Conservation (phyloP, 92 coral and sea anemone genomes). For the Siderastrea radians region DNA sequence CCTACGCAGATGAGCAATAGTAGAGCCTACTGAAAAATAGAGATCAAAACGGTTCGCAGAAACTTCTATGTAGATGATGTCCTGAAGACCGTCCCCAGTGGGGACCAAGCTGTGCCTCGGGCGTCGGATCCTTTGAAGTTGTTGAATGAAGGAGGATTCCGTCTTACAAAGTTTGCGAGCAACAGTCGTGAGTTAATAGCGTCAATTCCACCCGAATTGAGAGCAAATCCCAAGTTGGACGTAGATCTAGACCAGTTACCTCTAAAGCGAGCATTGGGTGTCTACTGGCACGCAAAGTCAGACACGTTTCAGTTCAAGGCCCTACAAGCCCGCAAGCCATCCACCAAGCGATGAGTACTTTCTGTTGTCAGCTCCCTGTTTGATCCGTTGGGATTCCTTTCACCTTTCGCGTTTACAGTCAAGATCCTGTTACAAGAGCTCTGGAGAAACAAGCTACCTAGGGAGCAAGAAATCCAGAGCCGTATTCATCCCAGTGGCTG, state of each 20-base stretch:
- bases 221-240: slow-evolving; percentile 59
- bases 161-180: slow-evolving; percentile 72
- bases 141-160: slow-evolving; percentile 77
- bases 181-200: slow-evolving; percentile 58
- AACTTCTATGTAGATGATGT: slow-evolving; percentile 78
- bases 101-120: slow-evolving; percentile 35
- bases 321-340: slow-evolving; percentile 24
- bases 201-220: slow-evolving; percentile 41
- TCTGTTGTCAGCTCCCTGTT: slow-evolving; percentile 57
- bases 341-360: slow-evolving; percentile 71
- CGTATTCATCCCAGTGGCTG: slow-evolving; percentile 36
- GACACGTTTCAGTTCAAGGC: slow-evolving; percentile 64
- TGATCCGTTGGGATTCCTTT: slow-evolving; percentile 70
- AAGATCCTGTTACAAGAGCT: slow-evolving; percentile 66
- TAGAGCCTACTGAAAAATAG: no score
- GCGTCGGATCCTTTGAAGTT: slow-evolving; percentile 39
- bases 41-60: slow-evolving; percentile 57
- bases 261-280: slow-evolving; percentile 60
- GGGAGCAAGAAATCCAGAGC: slow-evolving; percentile 68
- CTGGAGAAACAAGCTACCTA: slow-evolving; percentile 48
- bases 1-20: no score
- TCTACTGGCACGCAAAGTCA: slow-evolving; percentile 71
- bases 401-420: slow-evolving; percentile 56
- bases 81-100: slow-evolving; percentile 52
- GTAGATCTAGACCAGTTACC: slow-evolving; percentile 74